Evolutionary conservation across 2,113 vertebrate genomes (phyloP).

Genomic region (Poeciliopsis retropinna): DNA sequence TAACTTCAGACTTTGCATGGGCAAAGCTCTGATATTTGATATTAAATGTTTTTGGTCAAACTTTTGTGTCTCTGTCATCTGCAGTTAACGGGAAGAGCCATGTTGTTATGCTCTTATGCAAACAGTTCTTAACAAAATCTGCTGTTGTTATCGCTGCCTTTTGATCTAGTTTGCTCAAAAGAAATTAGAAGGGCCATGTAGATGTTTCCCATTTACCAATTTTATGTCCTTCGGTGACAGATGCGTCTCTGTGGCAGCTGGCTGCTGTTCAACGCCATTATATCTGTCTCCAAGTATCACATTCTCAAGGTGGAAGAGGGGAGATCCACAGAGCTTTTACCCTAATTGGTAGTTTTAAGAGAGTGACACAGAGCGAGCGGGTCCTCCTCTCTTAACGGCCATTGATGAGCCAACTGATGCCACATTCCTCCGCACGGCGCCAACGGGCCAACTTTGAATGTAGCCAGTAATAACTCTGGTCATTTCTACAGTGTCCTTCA

Average conservation of each 20-base stretch:
- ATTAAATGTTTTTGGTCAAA: neutral
- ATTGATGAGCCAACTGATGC: conserved; percentile 35
- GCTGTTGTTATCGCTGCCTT: neutral
- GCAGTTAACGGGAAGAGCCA: neutral
- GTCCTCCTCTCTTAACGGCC: conserved; percentile 33
- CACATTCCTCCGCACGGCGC: conserved; percentile 42
- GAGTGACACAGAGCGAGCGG: conserved; percentile 18
- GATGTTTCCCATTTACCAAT: conserved; percentile 26
- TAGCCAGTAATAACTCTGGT: conserved; percentile 53
- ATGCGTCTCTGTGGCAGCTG: conserved; percentile 45
- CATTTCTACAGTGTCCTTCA: conserved; percentile 26
- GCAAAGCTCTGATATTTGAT: conserved; percentile 1
- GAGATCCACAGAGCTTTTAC: conserved; percentile 55
- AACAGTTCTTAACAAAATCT: neutral
- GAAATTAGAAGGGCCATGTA: conserved; percentile 26
- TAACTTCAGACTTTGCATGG: neutral
- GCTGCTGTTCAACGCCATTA: conserved; percentile 56
- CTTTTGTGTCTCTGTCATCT: neutral
- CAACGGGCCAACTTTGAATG: conserved; percentile 60
- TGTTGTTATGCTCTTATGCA: conserved; percentile 5
- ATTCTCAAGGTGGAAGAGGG: conserved; percentile 59
- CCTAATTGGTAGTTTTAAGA: conserved; percentile 64
- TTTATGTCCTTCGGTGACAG: conserved; percentile 11
- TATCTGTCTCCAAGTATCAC: conserved; percentile 40
- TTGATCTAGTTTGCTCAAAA: conserved; percentile 8